A percentile compares a stretch with the other conserved stretches of the same genome.
Conservation (phyloP, 2,888 invertebrate species). For the Hypselothyrea guttata region DNA sequence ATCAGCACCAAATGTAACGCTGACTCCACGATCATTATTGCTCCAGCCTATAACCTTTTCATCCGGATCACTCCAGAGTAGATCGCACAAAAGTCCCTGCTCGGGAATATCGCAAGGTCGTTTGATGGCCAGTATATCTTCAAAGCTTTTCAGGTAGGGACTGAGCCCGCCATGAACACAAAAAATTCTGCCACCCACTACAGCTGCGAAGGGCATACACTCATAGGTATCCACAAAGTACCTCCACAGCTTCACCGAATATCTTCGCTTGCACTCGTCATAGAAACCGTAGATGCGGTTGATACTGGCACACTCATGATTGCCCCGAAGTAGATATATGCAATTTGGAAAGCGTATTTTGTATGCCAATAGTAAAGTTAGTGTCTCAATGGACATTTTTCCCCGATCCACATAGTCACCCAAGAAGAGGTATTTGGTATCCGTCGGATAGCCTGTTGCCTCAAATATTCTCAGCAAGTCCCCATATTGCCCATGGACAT, state of each 20-base stretch:
- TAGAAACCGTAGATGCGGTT: constrained; percentile 98
- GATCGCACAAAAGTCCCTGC: constrained; percentile 96
- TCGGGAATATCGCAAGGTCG: constrained; percentile 99
- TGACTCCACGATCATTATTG: constrained; percentile 99
- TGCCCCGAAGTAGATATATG: constrained; percentile 97
- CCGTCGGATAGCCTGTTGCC: constrained; percentile 99
- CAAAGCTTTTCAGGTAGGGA: constrained; percentile 96
- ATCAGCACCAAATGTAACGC: constrained; percentile 99
- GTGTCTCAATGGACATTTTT: constrained; percentile 98
- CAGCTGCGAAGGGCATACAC: constrained; percentile 98
- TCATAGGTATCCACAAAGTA: constrained; percentile 99
- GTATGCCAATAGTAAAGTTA: constrained; percentile 96
- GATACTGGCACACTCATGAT: constrained; percentile 98
- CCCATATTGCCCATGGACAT: constrained; percentile 99
- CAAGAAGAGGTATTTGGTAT: constrained; percentile 98
- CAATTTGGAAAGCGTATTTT: constrained; percentile 99
- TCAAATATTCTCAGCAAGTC: constrained; percentile 97
- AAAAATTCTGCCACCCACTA: constrained; percentile 89
- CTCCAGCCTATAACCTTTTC: constrained; percentile 99
- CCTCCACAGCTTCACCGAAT: constrained; percentile 99
- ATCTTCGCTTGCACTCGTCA: constrained; percentile 96
- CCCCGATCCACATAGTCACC: constrained; percentile 99
- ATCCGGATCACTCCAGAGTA: constrained; percentile 98
- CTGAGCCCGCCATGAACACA: constrained; percentile 92
- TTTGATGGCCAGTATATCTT: constrained; percentile 98